Percentiles rank a stretch among this genome's conserved stretches.
These are phyloP conservation scores for Protophormia terraenovae DNA, from an alignment of 2,888 invertebrate genomes.

Conservation along the genomic window DNA sequence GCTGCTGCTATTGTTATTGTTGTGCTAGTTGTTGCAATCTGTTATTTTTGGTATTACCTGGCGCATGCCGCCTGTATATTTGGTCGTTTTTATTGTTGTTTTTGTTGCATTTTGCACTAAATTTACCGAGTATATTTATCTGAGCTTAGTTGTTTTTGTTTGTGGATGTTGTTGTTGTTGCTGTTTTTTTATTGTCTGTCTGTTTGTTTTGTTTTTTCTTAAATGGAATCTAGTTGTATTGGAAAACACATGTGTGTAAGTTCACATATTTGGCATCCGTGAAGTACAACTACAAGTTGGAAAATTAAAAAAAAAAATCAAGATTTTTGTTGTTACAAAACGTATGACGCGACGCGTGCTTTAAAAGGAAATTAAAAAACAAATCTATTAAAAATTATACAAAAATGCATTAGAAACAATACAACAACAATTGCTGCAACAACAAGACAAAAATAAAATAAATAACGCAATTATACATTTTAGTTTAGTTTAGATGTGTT, in stretches of 20 bases:
- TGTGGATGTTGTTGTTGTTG: conserved; percentile 27
- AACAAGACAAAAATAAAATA: conserved; percentile 9
- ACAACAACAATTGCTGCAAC: conserved; percentile 23
- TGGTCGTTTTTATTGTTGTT: conserved; percentile 34
- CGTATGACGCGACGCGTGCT: conserved; percentile 18
- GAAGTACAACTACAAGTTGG: conserved; percentile 36
- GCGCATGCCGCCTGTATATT: conserved; percentile 65
- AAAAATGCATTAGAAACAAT: conserved; percentile 27
- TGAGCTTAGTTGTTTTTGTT: conserved; percentile 1
- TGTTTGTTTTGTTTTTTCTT: conserved; percentile 13
- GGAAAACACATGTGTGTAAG: conserved; percentile 55
- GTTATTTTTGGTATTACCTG: conserved; percentile 59
- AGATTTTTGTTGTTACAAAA: conserved; percentile 36
- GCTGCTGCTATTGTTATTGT: conserved; percentile 1
- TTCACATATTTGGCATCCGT: conserved; percentile 61
- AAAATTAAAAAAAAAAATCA: conserved; percentile 28
- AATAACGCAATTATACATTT: conserved; percentile 3
- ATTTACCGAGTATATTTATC: conserved; percentile 28
- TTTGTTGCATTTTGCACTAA: conserved; percentile 39
- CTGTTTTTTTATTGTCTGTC: neutral
- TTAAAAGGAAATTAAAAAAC: conserved; percentile 24
- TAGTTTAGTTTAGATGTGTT: conserved; percentile 8
- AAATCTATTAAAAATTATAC: neutral
- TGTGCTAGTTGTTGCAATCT: conserved; percentile 42
- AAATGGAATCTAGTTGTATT: conserved; percentile 46